Conservation (phyloP, 2,888 invertebrate species). For the Gonocerus acuteangulatus region DNA sequence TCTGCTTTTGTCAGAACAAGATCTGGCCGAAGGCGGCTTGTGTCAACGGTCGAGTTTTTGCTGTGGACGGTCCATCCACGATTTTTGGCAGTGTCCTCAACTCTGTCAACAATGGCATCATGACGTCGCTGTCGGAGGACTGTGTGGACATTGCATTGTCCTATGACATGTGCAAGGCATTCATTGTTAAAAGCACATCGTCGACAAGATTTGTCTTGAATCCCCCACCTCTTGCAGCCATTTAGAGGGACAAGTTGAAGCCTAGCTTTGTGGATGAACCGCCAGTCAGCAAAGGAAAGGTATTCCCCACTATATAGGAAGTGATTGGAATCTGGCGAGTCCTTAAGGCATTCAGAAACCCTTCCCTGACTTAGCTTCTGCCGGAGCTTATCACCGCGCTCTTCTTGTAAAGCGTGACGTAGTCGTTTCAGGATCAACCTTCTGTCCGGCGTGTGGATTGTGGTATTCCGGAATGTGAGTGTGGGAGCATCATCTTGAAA, state of each 20-base stretch:
- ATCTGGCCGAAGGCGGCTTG: constrained; percentile 9
- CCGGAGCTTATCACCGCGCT: constrained; percentile 1
- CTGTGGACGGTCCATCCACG: background rate
- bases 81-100: background rate
- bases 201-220: background rate
- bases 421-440: background rate
- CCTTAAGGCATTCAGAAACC: constrained; percentile 26
- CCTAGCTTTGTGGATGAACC: constrained; percentile 37
- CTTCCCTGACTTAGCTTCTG: constrained; percentile 28
- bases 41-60: constrained; percentile 6
- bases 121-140: constrained; percentile 8
- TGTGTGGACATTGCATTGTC: constrained; percentile 22
- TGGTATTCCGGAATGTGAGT: background rate
- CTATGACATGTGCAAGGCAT: constrained; percentile 17
- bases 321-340: constrained; percentile 26
- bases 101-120: constrained; percentile 9
- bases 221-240: background rate
- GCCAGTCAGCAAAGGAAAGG: constrained; percentile 38
- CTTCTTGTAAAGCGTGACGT: background rate
- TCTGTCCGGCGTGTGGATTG: background rate
- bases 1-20: background rate
- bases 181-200: background rate
- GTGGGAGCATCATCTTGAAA: background rate
- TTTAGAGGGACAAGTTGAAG: constrained; percentile 28
- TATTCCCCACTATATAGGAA: constrained; percentile 31